Evolutionary conservation across 2,797 vertebrate genomes (phyloP).

Genomic region (Morus bassanus): DNA sequence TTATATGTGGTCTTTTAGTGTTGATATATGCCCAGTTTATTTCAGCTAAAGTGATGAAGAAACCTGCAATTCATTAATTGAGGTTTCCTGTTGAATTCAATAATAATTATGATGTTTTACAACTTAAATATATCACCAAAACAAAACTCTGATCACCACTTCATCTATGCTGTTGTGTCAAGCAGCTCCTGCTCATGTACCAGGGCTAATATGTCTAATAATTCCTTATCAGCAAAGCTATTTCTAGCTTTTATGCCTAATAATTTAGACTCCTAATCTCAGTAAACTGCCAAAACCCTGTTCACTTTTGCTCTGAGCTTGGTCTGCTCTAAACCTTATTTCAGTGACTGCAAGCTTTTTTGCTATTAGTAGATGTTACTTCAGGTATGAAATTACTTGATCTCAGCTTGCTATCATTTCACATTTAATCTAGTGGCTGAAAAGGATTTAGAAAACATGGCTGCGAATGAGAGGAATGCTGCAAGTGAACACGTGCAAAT

Average conservation of each 20-base stretch:
- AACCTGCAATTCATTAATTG: not conserved
- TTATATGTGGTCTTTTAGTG: not conserved
- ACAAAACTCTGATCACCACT: not conserved
- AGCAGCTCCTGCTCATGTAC: not conserved
- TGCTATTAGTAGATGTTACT: not conserved
- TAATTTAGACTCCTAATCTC: not conserved
- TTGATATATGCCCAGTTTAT: not conserved
- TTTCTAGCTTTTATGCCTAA: not conserved
- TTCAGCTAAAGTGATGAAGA: not conserved
- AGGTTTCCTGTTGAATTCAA: not conserved
- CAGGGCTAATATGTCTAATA: not conserved
- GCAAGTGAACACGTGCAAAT: not conserved
- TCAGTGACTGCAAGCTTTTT: not conserved
- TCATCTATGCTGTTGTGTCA: not conserved
- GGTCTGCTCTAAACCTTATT: not conserved
- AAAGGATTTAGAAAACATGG: not conserved
- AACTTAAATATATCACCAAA: not conserved
- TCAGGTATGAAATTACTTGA: not conserved
- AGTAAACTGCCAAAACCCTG: not conserved
- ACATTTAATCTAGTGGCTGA: not conserved
- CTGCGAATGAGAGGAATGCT: not conserved
- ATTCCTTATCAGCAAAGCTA: not conserved
- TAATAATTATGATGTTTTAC: not conserved
- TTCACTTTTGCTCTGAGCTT: not conserved
- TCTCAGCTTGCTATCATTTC: not conserved